Evolutionary conservation across 2,113 vertebrate genomes (phyloP), one percentile per base, ranked within the genome.

Genomic region (Danio rerio): DNA sequence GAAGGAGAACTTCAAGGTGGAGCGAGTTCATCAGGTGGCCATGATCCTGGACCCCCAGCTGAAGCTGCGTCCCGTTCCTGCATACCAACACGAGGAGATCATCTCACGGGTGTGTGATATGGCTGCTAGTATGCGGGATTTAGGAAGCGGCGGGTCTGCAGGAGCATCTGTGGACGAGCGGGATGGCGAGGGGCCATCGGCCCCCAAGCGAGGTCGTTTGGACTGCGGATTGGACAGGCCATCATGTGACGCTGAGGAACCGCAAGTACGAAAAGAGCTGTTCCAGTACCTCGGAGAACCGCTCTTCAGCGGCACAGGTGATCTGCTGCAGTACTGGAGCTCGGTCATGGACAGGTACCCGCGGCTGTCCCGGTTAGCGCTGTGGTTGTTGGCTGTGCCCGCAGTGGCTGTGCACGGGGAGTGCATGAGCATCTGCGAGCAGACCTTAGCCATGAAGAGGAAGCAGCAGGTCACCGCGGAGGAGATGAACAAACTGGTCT

Each of bases 401-500:
- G 97, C 98, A 3, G 96, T 99, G 77, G 98, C 97, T 74, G 95
- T 97, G 79, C 93, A 96, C 69, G 95, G 93, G 0, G 96, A 97
- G 86, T 98, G 96, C 82, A 93, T 97, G 84, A 96, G 94, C 87
- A 96, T 97, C 94, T 98, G 97, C 62, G 96, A 98, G 90, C 97
- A 99, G 90, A 96, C 96, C 6, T 93, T 99, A 89, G 94, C 96
- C 0, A 96, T 99, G 93, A 98, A 97, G 90, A 93, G 95, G 92
- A 95, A 94, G 90, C 94, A 97, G 65, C 96, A 98, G 87, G 96
- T 99, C 72, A 97, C 96, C 63, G 94, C 95, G 0, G 98, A 99
- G 91, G 97, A 99, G 85, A 98, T 98, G 96, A 99, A 99, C 95
- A 99, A 98, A 89, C 97, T 99, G 68, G 97, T 99, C 94, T 99